Evolutionary conservation across 2,888 invertebrate species (phyloP).

Genomic region (Drosophila fungiperda): DNA sequence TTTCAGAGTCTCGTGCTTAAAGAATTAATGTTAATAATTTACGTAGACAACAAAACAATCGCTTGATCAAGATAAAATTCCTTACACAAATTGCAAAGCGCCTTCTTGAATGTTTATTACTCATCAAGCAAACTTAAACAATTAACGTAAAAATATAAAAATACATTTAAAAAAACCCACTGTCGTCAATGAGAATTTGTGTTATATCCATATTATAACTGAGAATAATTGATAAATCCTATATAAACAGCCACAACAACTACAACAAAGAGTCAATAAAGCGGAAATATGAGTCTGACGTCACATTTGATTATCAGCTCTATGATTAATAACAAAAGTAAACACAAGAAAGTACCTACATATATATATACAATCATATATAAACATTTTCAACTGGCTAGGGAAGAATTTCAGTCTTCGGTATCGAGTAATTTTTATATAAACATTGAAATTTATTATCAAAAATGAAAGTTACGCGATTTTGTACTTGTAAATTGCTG

Average conservation of each 20-base stretch:
- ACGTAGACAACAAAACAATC: slow-evolving; percentile 11
- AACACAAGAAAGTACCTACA: not conserved
- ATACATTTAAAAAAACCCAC: slow-evolving; percentile 4
- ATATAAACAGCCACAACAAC: slow-evolving; percentile 1
- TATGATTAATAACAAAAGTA: slow-evolving; percentile 50
- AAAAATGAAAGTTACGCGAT: slow-evolving; percentile 25
- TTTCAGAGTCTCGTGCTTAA: slow-evolving; percentile 25
- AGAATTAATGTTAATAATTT: slow-evolving; percentile 34
- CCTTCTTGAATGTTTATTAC: slow-evolving; percentile 55
- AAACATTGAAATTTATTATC: slow-evolving; percentile 12
- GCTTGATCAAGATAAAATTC: slow-evolving; percentile 16
- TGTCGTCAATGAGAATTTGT: slow-evolving; percentile 41
- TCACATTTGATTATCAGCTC: slow-evolving; percentile 58
- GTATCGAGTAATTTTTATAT: slow-evolving; percentile 17
- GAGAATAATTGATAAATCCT: slow-evolving; percentile 60
- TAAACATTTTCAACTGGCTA: not conserved
- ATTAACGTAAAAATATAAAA: slow-evolving; percentile 27
- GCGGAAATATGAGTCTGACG: slow-evolving; percentile 60
- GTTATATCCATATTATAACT: slow-evolving; percentile 34
- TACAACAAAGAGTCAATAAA: slow-evolving; percentile 10
- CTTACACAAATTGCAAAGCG: slow-evolving; percentile 33
- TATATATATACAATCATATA: not conserved
- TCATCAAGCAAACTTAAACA: slow-evolving; percentile 51
- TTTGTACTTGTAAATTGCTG: slow-evolving; percentile 79
- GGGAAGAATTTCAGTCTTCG: slow-evolving; percentile 17